These are phyloP conservation scores for Rhabdornis inornatus DNA, from an alignment of 2,113 vertebrate genomes.

Conservation along the genomic window DNA sequence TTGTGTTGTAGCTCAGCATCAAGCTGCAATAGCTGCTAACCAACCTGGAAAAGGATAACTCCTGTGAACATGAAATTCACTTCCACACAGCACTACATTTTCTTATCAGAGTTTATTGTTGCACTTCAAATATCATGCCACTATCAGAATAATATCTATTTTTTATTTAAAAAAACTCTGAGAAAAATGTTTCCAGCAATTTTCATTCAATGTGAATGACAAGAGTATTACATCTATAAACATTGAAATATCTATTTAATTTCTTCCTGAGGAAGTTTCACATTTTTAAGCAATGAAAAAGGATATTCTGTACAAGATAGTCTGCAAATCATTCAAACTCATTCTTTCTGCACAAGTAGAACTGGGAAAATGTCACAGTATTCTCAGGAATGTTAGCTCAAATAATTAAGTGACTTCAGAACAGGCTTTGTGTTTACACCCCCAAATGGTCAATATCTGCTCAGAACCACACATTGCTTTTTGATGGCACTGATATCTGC, in stretches of 20 bases:
- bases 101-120: slow-evolving; percentile 77
- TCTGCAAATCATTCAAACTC: slow-evolving; percentile 33
- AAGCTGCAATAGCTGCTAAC: neutral
- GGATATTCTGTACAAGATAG: slow-evolving; percentile 66
- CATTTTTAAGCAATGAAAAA: slow-evolving; percentile 70
- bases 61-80: slow-evolving; percentile 25
- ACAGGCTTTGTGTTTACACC: neutral
- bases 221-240: slow-evolving; percentile 75
- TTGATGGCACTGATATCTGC: neutral
- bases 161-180: slow-evolving; percentile 65
- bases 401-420: neutral
- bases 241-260: slow-evolving; percentile 72
- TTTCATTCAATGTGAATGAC: slow-evolving; percentile 84
- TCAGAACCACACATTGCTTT: neutral
- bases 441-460: neutral
- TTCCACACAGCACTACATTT: slow-evolving; percentile 41
- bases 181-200: slow-evolving; percentile 74
- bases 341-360: slow-evolving; percentile 37
- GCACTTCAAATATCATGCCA: slow-evolving; percentile 74
- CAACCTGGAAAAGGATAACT: slow-evolving; percentile 15
- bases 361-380: slow-evolving; percentile 45
- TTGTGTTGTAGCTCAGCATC: neutral
- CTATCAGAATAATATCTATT: slow-evolving; percentile 73
- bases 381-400: slow-evolving; percentile 26
- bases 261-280: slow-evolving; percentile 78